These are phyloP conservation scores for Tipula helvola DNA, from an alignment of 2,888 invertebrate species.

Conservation along the genomic window DNA sequence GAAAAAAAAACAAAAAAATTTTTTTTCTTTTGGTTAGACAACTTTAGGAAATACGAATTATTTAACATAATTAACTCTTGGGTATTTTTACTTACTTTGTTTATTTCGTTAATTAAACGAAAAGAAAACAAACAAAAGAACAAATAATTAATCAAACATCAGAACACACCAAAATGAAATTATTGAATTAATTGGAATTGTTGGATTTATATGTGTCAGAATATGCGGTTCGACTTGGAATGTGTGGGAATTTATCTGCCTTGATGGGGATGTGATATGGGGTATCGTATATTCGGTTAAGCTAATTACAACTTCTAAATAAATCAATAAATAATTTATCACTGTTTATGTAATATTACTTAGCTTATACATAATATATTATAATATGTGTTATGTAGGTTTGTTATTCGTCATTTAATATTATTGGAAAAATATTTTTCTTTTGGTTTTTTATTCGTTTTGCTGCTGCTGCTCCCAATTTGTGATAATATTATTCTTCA, in stretches of 20 bases:
- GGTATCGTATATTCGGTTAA: neutral
- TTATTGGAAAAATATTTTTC: neutral
- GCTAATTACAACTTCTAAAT: neutral
- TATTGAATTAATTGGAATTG: neutral
- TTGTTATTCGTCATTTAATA: neutral
- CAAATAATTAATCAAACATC: neutral
- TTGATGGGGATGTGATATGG: neutral
- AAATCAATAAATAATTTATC: neutral
- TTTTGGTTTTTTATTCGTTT: neutral
- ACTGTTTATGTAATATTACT: neutral
- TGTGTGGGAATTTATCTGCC: neutral
- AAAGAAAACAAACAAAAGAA: neutral
- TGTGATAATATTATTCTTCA: neutral
- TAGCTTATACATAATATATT: neutral
- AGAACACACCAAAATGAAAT: neutral
- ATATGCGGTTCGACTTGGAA: neutral
- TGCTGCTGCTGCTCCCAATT: neutral
- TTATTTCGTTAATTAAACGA: neutral
- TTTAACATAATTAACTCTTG: neutral
- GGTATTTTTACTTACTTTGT: neutral
- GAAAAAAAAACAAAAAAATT: neutral
- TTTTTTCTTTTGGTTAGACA: neutral
- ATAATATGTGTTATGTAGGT: neutral
- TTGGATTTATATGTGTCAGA: neutral
- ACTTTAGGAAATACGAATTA: neutral